Base-by-base conservation (phyloP, 92 coral and sea anemone species). In the Pocillopora grandis region DNA sequence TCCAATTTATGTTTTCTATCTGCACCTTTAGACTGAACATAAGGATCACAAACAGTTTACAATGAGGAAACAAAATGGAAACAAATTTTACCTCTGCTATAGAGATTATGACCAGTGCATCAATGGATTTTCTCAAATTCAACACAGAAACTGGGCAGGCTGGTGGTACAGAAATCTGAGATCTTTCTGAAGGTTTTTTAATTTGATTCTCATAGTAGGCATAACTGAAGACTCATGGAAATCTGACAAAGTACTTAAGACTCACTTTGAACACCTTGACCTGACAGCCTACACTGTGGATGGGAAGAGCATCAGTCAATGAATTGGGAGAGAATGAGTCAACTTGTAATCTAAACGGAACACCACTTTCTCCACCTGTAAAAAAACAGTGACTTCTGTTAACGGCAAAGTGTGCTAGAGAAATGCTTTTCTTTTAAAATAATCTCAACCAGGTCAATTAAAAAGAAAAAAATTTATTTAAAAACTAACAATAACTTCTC, bases 301-400 rank as follows among this genome's bases (percentile, higher is more conserved):
- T 68, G 20, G 95, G 88, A 76, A 85, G 84, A 21, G 85, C 72
- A 71, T 89, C 91, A 56, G 92, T 89, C 76, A 90, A 78, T 33
- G 98, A 86, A 15, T 79, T 91, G 64, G 95, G 89, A 17, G 88
- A 74, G 75, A 79, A 90, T 0, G 97, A 89, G 66, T 95, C 98
- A 52, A 95, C 86, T 81, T 95, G 98, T 42, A 95, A 77, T 31
- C 90, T 91, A 57, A 95, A 88, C 17, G 95, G 98, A 10, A 95
- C 98, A 18, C 98, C 98, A 90, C 98, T 95, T 77, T 95, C 98
- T 62, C 98, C 98, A 21, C 98, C 98, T 95, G 62, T 33, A 78
- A 52, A 1, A 36, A 66, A 20, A 35, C 31, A 12, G 15, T 19
- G 49, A 42, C 49, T 42, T 42, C 7, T 42, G 49, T 42, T 42